Conservation (phyloP, 2,113 vertebrate genomes). For the Daubentonia madagascariensis region DNA sequence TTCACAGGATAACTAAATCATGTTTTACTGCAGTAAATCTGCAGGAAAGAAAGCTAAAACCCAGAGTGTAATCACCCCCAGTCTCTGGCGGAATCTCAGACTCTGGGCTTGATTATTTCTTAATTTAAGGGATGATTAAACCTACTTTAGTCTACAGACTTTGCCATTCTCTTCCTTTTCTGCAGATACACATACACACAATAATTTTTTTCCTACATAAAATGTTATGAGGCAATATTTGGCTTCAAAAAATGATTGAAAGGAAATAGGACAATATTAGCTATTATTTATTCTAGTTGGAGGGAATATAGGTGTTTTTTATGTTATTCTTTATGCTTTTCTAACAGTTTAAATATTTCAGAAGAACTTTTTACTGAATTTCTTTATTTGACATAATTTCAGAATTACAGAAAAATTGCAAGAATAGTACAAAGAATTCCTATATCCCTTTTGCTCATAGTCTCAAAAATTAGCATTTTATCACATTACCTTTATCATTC, state of each 20-base stretch:
- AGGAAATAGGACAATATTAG: not conserved
- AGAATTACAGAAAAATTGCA: not conserved
- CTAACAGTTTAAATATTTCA: not conserved
- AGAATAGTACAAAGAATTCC: not conserved
- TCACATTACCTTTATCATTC: not conserved
- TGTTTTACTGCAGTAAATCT: not conserved
- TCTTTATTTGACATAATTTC: not conserved
- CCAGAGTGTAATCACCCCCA: not conserved
- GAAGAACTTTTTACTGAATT: not conserved
- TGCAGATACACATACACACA: not conserved
- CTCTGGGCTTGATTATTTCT: not conserved
- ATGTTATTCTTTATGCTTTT: not conserved
- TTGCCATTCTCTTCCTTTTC: not conserved
- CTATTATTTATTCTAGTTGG: not conserved
- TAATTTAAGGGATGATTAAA: constrained; percentile 27
- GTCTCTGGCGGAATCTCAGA: not conserved
- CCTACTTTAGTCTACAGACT: not conserved
- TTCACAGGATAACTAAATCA: not conserved
- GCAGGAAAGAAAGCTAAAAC: not conserved
- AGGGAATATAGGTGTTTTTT: not conserved
- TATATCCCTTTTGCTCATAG: not conserved
- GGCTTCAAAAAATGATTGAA: not conserved
- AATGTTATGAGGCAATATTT: not conserved
- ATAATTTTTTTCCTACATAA: not conserved
- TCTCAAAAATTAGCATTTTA: constrained; percentile 11